These are phyloP conservation scores for Atta texana DNA, from an alignment of 1,140 invertebrate genomes.

Conservation along the genomic window DNA sequence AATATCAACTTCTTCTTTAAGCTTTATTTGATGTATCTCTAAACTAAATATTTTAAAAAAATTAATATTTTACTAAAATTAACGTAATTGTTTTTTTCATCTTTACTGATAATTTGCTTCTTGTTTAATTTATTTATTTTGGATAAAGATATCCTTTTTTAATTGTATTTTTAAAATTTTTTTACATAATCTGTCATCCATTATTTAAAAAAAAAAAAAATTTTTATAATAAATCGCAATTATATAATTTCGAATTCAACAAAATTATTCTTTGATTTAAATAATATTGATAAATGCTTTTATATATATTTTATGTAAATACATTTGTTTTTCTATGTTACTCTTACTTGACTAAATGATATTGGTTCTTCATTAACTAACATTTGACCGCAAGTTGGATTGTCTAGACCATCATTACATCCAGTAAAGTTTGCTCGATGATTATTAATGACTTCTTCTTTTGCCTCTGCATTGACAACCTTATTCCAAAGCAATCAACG, in stretches of 20 bases:
- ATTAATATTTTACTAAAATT: not conserved
- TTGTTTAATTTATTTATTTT: not conserved
- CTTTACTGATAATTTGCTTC: not conserved
- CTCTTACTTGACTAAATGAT: conserved; percentile 82
- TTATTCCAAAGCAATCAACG: conserved; percentile 69
- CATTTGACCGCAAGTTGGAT: conserved; percentile 83
- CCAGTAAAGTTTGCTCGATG: conserved; percentile 81
- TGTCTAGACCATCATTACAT: conserved; percentile 78
- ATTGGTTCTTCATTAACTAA: conserved; percentile 79
- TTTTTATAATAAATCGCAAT: not conserved
- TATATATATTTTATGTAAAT: not conserved
- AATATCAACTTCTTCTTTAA: too few species aligned
- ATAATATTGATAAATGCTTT: not conserved
- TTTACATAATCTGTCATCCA: not conserved
- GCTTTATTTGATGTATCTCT: too few species aligned
- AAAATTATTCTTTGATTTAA: conserved; percentile 15
- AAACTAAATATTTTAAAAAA: not conserved
- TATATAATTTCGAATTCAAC: not conserved
- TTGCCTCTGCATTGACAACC: conserved; percentile 84
- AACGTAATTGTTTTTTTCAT: not conserved
- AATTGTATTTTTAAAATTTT: not conserved
- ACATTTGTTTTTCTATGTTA: conserved; percentile 8
- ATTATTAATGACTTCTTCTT: conserved; percentile 85
- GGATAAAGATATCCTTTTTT: not conserved
- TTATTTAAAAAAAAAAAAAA: not conserved